phyloP scores from a whole-genome alignment of 2,113 vertebrate species.

The Osmerus mordax region DNA sequence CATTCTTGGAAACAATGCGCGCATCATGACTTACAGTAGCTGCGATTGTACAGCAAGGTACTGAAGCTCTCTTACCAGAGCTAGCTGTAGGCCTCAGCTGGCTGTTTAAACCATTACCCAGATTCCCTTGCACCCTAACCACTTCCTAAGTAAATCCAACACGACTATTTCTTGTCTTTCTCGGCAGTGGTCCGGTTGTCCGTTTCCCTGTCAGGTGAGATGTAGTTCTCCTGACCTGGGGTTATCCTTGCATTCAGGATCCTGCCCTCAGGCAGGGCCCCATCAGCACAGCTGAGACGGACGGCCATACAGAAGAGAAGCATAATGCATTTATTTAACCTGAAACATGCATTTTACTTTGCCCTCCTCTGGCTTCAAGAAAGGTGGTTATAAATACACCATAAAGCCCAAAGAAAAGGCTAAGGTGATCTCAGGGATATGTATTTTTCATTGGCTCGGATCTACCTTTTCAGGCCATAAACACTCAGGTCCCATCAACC shows the following conservation, averaged over 20 bases:
- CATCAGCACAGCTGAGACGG: constrained; percentile 23
- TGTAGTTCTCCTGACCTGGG: constrained; percentile 13
- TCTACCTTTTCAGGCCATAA: constrained; percentile 44
- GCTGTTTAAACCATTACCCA: too few species aligned
- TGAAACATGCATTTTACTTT: constrained; percentile 50
- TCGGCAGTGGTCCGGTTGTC: constrained; percentile 7
- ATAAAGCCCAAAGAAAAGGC: constrained; percentile 40
- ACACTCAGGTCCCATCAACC: constrained; percentile 50
- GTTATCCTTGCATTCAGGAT: constrained; percentile 33
- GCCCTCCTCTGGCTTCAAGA: constrained; percentile 34
- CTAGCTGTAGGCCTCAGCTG: not conserved
- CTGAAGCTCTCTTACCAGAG: not conserved
- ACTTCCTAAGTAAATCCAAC: not conserved
- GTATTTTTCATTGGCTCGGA: constrained; percentile 59
- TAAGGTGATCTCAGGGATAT: constrained; percentile 60
- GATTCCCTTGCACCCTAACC: too few species aligned
- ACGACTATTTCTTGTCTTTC: not conserved
- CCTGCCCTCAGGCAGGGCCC: constrained; percentile 39
- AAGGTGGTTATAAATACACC: constrained; percentile 57
- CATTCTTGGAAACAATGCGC: constrained; percentile 25
- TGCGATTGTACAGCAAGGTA: not conserved
- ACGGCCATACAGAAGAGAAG: constrained; percentile 32
- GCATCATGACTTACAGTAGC: not conserved
- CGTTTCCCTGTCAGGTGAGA: constrained; percentile 30
- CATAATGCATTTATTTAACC: constrained; percentile 47